Base-by-base conservation (phyloP, 2,888 invertebrate species). In the Amiota communis region DNA sequence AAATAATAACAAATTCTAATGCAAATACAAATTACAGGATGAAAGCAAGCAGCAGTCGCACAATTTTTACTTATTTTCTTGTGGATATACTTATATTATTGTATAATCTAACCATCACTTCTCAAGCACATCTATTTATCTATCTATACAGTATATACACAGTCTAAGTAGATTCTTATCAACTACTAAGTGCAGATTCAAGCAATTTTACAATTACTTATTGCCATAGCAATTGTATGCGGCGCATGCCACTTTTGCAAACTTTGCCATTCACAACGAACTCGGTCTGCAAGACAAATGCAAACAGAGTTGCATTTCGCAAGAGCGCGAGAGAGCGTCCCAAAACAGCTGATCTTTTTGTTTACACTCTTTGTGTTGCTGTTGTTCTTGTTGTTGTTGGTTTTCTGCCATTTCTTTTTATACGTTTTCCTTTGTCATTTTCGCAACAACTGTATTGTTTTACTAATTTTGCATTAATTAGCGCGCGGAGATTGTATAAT, bases 361-460 rank as follows among this genome's bases (percentile, higher is more conserved):
- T 68, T 68, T 68, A 68, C 67, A 48, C 65, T 48, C 65, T 51
- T 51, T 68, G 12, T 57, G 15, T 17, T 20, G 23, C 56, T 49
- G 47, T 20, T 72, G 72, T 57, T 70, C 17, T 74, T 67, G 74
- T 71, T 69, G 68, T 65, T 69, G 63, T 36, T 65, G 57, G 59
- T 72, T 79, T 82, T 78, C 83, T 20, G 82, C 80, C 83, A 80
- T 82, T 68, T 10, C 85, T 79, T 82, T n/a, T 78, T 85, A 12
- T 85, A 80, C 85, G 79, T 82, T 68, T 68, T 65, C 2, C 85
- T 74, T 80, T 79, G 79, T 79, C 69, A 71, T 75, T 82, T 74
- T 79, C 74, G 65, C 73, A 68, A 74, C 67, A 71, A 48, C 76
- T 78, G 75, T 70, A 70, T 64, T 59, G 53, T 51, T 59, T 59